Evolutionary conservation across 2,888 invertebrate species (phyloP).

Genomic region (Calliscelio sp.): DNA sequence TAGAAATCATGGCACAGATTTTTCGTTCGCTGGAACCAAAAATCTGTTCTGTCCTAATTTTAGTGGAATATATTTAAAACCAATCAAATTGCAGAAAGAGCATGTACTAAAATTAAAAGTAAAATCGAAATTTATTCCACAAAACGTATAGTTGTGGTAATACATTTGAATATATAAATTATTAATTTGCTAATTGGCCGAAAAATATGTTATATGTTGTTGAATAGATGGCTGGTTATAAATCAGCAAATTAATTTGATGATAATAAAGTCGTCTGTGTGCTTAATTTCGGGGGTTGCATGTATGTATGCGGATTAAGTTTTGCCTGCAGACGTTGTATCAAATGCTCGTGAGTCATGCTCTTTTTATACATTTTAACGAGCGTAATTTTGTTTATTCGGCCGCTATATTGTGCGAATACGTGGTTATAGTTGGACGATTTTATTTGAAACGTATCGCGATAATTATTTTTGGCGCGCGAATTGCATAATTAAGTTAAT

Average conservation of each 20-base stretch:
- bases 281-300: conserved; percentile 21
- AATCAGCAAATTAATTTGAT: conserved; percentile 38
- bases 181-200: no score
- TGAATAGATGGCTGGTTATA: conserved; percentile 17
- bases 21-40: conserved; percentile 22
- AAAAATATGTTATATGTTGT: no score
- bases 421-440: conserved; percentile 24
- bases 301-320: conserved; percentile 19
- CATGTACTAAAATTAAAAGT: no score
- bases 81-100: no score
- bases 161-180: no score
- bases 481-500: conserved; percentile 61
- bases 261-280: conserved; percentile 22
- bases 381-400: conserved; percentile 56
- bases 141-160: no score
- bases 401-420: conserved; percentile 22
- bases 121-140: no score
- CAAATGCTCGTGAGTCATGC: conserved; percentile 47
- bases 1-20: conserved; percentile 44
- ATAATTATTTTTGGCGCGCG: conserved; percentile 44
- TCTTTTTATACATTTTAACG: conserved; percentile 62
- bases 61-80: no score
- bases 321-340: conserved; percentile 49
- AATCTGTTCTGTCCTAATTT: conserved; percentile 28
- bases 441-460: conserved; percentile 47